These are phyloP conservation scores for Chaenodraco wilsoni DNA, from an alignment of 2,797 vertebrate species.

Conservation along the genomic window DNA sequence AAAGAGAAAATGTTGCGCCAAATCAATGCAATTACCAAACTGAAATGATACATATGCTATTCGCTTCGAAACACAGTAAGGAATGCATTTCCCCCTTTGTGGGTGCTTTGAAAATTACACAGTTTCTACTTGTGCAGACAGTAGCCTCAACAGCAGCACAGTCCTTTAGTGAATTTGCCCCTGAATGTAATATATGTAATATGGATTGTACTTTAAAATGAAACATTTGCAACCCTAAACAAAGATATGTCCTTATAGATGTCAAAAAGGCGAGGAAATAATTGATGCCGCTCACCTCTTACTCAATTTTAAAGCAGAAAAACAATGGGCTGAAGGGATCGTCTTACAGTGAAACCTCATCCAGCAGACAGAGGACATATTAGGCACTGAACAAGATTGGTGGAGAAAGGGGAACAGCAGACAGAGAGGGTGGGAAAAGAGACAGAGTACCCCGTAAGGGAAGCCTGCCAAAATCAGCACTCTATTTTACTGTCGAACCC, in stretches of 20 bases:
- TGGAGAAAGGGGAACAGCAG: conserved; percentile 57
- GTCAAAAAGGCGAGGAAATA: conserved; percentile 21
- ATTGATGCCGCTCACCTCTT: conserved; percentile 16
- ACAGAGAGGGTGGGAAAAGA: conserved; percentile 39
- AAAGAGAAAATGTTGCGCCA: too few relatives aligned
- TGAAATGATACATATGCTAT: too few relatives aligned
- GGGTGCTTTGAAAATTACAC: too few relatives aligned
- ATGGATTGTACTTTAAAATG: background rate
- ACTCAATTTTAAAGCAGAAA: conserved; percentile 21
- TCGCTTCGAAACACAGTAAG: too few relatives aligned
- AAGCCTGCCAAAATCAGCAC: conserved; percentile 72
- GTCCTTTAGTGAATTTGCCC: background rate
- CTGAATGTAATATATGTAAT: background rate
- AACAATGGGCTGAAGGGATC: conserved; percentile 35
- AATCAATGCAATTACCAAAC: too few relatives aligned
- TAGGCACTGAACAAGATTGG: conserved; percentile 63
- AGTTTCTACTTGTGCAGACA: too few relatives aligned
- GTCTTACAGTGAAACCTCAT: conserved; percentile 50
- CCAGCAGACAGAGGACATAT: conserved; percentile 53
- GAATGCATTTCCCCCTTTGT: too few relatives aligned
- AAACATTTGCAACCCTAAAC: background rate
- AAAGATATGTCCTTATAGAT: background rate
- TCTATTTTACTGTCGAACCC: conserved; percentile 53
- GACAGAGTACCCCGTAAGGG: conserved; percentile 56
- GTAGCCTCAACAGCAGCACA: too few relatives aligned